phyloP scores from a whole-genome alignment of 1,140 invertebrate species.

The Meloidogyne floridensis region DNA sequence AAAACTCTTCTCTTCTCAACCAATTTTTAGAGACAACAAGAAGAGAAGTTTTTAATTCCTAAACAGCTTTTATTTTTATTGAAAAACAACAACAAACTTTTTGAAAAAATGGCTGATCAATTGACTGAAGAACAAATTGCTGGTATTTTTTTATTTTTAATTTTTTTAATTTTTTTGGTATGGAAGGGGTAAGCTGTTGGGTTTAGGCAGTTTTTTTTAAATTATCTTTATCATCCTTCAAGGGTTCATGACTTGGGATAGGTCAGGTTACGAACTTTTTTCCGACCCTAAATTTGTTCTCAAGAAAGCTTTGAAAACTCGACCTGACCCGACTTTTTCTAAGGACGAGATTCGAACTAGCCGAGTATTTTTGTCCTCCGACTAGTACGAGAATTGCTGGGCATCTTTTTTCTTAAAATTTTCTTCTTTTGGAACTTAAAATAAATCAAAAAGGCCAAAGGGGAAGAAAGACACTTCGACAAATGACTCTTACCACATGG shows the following conservation, averaged over 20 bases:
- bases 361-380: no score
- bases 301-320: no score
- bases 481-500: neutral
- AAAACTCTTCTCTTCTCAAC: neutral
- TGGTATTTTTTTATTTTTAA: slow-evolving; percentile 39
- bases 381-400: no score
- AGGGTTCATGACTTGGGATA: no score
- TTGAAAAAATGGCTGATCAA: slow-evolving; percentile 61
- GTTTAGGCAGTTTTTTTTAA: no score
- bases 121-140: slow-evolving; percentile 66
- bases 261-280: no score
- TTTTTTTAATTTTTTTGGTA: neutral
- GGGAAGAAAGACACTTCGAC: neutral
- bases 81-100: neutral
- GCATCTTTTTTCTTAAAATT: neutral
- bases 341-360: no score
- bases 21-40: neutral
- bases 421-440: neutral
- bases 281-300: no score
- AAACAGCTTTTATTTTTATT: neutral
- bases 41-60: neutral
- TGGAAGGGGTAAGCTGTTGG: neutral
- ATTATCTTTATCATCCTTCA: no score
- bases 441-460: no score
- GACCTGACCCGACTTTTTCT: no score